Percentiles rank a stretch among this genome's conserved stretches.
Evolutionary conservation across 2,113 vertebrate species (phyloP).

Genomic region (Alosa alosa): DNA sequence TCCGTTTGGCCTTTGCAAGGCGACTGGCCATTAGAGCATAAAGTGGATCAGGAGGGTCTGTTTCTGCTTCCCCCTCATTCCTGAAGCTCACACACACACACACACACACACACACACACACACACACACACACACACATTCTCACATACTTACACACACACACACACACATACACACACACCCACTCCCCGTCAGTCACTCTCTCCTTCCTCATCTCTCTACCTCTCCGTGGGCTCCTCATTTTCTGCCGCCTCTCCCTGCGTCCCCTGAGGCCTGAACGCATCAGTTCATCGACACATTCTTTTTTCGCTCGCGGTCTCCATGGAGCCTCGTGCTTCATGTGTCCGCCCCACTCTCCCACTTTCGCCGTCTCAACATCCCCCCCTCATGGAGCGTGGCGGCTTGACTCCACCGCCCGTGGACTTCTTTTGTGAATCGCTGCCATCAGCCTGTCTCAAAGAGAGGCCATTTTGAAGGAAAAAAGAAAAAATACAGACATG

Average conservation of each 20-base stretch:
- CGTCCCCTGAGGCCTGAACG: slow-evolving; percentile 43
- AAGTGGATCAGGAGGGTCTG: slow-evolving; percentile 62
- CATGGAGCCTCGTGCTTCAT: slow-evolving; percentile 60
- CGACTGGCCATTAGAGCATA: slow-evolving; percentile 67
- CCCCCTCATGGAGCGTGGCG: slow-evolving; percentile 53
- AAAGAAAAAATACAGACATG: slow-evolving; percentile 57
- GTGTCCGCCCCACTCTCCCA: slow-evolving; percentile 64
- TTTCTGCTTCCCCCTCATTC: slow-evolving; percentile 24
- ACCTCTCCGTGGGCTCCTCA: slow-evolving; percentile 37
- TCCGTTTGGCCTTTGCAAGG: slow-evolving; percentile 56
- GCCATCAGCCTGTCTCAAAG: not conserved
- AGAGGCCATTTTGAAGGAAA: slow-evolving; percentile 48
- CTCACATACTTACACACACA: not conserved
- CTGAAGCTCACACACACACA: slow-evolving; percentile 28
- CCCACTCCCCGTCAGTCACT: not conserved
- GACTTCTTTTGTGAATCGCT: slow-evolving; percentile 60
- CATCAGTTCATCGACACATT: slow-evolving; percentile 63
- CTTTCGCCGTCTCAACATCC: slow-evolving; percentile 46
- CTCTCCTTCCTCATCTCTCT: not conserved
- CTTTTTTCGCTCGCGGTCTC: slow-evolving; percentile 60
- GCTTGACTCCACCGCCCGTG: slow-evolving; percentile 60
- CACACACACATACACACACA: not conserved
- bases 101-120: slow-evolving; percentile 22
- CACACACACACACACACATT: not conserved
- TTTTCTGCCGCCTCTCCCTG: slow-evolving; percentile 51